Conservation (phyloP, 2,888 invertebrate genomes). For the Lithophane leautieri region DNA sequence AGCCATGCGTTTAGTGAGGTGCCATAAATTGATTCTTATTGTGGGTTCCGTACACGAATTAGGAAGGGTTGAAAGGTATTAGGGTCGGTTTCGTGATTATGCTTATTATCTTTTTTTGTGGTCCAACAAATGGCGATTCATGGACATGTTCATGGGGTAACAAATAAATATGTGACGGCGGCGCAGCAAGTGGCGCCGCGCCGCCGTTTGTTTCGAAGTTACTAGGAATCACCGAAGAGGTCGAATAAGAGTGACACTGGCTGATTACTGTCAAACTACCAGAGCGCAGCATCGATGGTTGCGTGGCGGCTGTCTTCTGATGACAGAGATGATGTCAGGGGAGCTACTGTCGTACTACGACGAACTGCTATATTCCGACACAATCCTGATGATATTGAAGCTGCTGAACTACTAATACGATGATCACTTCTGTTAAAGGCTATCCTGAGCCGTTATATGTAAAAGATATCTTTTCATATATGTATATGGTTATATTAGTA, state of each 20-base stretch:
- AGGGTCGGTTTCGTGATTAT: constrained; percentile 63
- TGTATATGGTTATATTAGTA: too few species aligned
- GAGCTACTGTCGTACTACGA: not conserved
- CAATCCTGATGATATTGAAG: not conserved
- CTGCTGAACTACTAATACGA: not conserved
- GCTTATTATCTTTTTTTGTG: constrained; percentile 54
- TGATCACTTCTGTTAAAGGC: not conserved
- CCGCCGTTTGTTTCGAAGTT: not conserved
- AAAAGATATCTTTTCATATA: not conserved
- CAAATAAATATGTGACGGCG: not conserved
- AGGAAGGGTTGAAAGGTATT: constrained; percentile 71
- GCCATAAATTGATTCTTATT: constrained; percentile 88
- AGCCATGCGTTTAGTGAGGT: constrained; percentile 81
- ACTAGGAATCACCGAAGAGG: not conserved
- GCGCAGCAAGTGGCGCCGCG: not conserved
- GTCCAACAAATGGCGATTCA: constrained; percentile 44
- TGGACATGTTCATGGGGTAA: constrained; percentile 14
- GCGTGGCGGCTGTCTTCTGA: not conserved
- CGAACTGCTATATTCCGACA: not conserved
- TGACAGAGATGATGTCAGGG: not conserved
- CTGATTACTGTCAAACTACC: not conserved
- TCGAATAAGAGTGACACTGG: not conserved
- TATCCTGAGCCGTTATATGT: not conserved
- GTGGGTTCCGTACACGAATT: constrained; percentile 71
- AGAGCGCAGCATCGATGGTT: not conserved